These are phyloP conservation scores for Coluber constrictor DNA, from an alignment of 2,797 vertebrate genomes.

Conservation along the genomic window DNA sequence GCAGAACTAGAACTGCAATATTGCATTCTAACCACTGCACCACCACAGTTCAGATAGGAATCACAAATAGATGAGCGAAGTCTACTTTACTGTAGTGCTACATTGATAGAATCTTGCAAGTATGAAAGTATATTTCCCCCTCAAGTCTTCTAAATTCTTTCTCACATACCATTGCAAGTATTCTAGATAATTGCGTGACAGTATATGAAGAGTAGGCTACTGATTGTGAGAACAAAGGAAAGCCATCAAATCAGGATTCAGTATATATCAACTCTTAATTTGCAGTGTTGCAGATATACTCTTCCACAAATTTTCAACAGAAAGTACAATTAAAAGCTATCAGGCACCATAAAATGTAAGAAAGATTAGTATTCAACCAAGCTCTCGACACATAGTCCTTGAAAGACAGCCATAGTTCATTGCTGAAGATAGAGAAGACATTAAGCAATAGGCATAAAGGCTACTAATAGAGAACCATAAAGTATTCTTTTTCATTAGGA, in stretches of 20 bases:
- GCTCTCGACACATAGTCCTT: not conserved
- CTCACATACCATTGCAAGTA: not conserved
- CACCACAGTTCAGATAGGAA: not conserved
- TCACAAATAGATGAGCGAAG: not conserved
- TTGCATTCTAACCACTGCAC: too few relatives aligned
- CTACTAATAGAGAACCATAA: not conserved
- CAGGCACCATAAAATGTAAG: not conserved
- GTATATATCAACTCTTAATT: not conserved
- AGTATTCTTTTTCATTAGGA: not conserved
- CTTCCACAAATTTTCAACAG: constrained; percentile 6
- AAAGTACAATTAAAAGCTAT: not conserved
- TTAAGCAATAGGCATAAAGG: not conserved
- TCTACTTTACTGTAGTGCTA: not conserved
- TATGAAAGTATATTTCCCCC: too few relatives aligned
- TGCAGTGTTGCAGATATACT: not conserved
- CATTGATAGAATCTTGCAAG: not conserved
- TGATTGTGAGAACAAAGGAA: not conserved
- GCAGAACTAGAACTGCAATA: too few relatives aligned
- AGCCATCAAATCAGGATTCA: not conserved
- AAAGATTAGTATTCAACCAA: not conserved
- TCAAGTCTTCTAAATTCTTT: not conserved
- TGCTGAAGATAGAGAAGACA: not conserved
- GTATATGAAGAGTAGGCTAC: not conserved
- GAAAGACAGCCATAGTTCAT: not conserved
- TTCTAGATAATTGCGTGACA: not conserved